Evolutionary conservation across 2,888 invertebrate genomes (phyloP).

Genomic region (Neuroscelio doddi): DNA sequence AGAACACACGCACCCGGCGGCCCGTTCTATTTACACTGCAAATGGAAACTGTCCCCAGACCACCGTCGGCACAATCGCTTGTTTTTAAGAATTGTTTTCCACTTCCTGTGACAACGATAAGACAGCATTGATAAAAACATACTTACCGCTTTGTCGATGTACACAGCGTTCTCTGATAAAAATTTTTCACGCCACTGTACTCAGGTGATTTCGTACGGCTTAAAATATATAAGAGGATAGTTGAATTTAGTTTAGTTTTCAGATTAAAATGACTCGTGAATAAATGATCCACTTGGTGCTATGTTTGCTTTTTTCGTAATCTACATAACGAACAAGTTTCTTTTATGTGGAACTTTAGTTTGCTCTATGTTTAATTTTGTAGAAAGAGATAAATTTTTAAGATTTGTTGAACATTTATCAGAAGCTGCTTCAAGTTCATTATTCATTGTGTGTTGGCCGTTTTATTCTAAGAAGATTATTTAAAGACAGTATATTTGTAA

Average conservation of each 20-base stretch:
- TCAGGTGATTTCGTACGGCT: slow-evolving; percentile 17
- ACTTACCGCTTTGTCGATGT: slow-evolving; percentile 10
- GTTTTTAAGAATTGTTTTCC: slow-evolving; percentile 34
- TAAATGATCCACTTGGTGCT: background rate
- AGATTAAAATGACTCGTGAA: slow-evolving; percentile 10
- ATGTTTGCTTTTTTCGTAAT: background rate
- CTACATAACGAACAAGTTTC: background rate
- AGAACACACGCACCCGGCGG: slow-evolving; percentile 58
- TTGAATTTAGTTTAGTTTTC: slow-evolving; percentile 8
- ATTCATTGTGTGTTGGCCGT: too few relatives aligned
- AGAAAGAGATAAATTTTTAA: too few relatives aligned
- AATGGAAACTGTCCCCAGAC: slow-evolving; percentile 26
- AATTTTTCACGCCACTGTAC: slow-evolving; percentile 15
- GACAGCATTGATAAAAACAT: slow-evolving; percentile 27
- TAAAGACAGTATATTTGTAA: too few relatives aligned
- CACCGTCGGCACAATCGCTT: slow-evolving; percentile 28
- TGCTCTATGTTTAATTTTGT: too few relatives aligned
- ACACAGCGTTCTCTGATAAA: slow-evolving; percentile 19
- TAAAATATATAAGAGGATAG: slow-evolving; percentile 22
- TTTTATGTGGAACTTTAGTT: background rate
- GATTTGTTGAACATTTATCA: too few relatives aligned
- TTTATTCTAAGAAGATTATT: too few relatives aligned
- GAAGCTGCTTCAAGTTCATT: background rate
- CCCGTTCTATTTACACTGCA: slow-evolving; percentile 59
- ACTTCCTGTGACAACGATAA: slow-evolving; percentile 34